Evolutionary conservation across 2,797 vertebrate genomes (phyloP), one percentile per base, ranked within the genome.

Genomic region (Tokudaia muenninki): DNA sequence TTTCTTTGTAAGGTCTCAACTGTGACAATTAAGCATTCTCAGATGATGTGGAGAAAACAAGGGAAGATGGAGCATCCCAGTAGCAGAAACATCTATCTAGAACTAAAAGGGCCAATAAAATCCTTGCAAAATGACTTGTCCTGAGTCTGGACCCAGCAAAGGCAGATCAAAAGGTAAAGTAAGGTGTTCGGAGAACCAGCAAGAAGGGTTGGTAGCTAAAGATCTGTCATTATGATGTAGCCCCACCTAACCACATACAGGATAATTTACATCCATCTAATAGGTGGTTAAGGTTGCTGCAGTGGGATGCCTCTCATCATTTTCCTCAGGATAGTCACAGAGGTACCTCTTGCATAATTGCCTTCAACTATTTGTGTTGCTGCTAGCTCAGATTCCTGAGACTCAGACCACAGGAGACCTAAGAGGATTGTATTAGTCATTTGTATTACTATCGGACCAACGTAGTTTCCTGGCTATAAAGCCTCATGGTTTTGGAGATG

Each of bases 381-480:
- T 72, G 74, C 82, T 94, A 91, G 67, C 80, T 89, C 75, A 81
- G 75, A 94, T 94, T 95, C 79, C 82, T 67, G n/a, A 84, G 92
- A 55, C 82, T 91, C 81, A 89, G 92, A 91, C 70, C 96, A 96
- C 91, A 92, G 2, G 89, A 95, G 94, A 97, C 92, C 19, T 79
- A 77, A 1, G 21, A 83, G 65, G 59, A 37, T 52, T 98, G 96
- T 92, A 94, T 98, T 98, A 98, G 97, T 98, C 98, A 98, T 98
- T 97, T 97, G 97, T 98, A 97, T 98, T 98, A 97, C 97, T 98
- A 94, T 90, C 96, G 67, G 74, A 96, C 97, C 97, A 98, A 97
- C 97, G 96, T 97, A 98, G 97, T 98, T 98, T 98, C 97, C 97
- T 98, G 98, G 97, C 98, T 97, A 97, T 92, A 96, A 98, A 96